Evolutionary conservation across 1,140 invertebrate species (phyloP).

Genomic region (Nylanderia fulva): DNA sequence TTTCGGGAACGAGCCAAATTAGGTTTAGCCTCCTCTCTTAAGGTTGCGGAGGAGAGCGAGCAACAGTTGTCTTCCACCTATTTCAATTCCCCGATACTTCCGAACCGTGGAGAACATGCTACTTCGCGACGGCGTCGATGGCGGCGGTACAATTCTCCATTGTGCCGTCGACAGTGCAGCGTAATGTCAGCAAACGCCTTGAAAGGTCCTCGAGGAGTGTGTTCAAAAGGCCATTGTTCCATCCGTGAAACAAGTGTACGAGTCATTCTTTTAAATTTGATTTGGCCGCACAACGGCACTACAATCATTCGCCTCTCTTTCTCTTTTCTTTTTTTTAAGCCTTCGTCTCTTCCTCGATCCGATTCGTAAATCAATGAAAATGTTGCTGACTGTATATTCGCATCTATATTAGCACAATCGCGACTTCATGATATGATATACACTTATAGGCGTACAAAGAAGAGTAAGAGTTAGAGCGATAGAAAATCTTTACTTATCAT

Average conservation of each 20-base stretch:
- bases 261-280: slow-evolving; percentile 86
- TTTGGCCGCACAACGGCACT: slow-evolving; percentile 72
- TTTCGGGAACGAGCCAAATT: slow-evolving; percentile 66
- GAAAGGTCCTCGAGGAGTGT: slow-evolving; percentile 79
- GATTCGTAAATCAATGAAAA: slow-evolving; percentile 17
- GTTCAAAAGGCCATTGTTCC: slow-evolving; percentile 84
- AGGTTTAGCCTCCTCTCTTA: slow-evolving; percentile 44
- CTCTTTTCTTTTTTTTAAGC: neutral
- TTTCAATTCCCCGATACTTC: slow-evolving; percentile 74
- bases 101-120: slow-evolving; percentile 66
- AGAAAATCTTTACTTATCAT: neutral
- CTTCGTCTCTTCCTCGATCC: neutral
- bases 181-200: slow-evolving; percentile 81
- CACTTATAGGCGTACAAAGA: neutral
- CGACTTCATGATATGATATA: neutral
- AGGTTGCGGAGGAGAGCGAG: slow-evolving; percentile 63
- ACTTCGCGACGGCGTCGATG: slow-evolving; percentile 61
- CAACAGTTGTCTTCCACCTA: slow-evolving; percentile 73
- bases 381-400: slow-evolving; percentile 28
- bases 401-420: slow-evolving; percentile 36
- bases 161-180: slow-evolving; percentile 77
- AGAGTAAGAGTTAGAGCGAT: neutral
- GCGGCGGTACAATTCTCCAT: slow-evolving; percentile 78
- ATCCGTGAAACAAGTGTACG: slow-evolving; percentile 79
- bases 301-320: slow-evolving; percentile 46